phyloP scores from a whole-genome alignment of 2,888 invertebrate species.

The Macrophya alboannulata region DNA sequence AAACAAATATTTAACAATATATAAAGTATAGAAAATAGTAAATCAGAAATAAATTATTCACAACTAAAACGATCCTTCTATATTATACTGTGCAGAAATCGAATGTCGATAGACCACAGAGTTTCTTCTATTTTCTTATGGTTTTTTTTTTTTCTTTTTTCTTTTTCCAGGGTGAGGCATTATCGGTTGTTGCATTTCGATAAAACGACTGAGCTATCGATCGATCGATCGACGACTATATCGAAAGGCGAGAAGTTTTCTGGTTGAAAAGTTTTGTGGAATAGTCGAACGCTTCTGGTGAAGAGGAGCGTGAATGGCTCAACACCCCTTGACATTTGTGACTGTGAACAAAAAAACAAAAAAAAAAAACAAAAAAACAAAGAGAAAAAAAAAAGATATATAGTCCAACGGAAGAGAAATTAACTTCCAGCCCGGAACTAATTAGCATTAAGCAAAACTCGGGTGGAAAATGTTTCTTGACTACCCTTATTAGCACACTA shows the following conservation, averaged over 20 bases:
- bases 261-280: background rate
- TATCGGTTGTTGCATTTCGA: conserved; percentile 21
- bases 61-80: background rate
- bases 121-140: background rate
- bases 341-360: conserved; percentile 15
- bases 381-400: conserved; percentile 39
- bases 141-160: background rate
- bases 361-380: conserved; percentile 40
- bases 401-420: conserved; percentile 54
- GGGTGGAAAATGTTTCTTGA: conserved; percentile 59
- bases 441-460: conserved; percentile 61
- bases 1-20: conserved; percentile 37
- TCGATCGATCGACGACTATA: conserved; percentile 7
- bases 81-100: background rate
- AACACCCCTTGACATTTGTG: conserved; percentile 52
- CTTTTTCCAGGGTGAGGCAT: background rate
- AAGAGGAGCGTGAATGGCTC: conserved; percentile 42
- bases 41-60: conserved; percentile 7
- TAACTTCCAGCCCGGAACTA: conserved; percentile 56
- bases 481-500: conserved; percentile 56
- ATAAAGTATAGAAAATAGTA: background rate
- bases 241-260: background rate
- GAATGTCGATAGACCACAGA: background rate
- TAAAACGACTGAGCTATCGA: background rate
- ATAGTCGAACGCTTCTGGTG: conserved; percentile 32